These are phyloP conservation scores for Eugnorisma glareosa DNA, from an alignment of 2,888 invertebrate species.

Conservation along the genomic window DNA sequence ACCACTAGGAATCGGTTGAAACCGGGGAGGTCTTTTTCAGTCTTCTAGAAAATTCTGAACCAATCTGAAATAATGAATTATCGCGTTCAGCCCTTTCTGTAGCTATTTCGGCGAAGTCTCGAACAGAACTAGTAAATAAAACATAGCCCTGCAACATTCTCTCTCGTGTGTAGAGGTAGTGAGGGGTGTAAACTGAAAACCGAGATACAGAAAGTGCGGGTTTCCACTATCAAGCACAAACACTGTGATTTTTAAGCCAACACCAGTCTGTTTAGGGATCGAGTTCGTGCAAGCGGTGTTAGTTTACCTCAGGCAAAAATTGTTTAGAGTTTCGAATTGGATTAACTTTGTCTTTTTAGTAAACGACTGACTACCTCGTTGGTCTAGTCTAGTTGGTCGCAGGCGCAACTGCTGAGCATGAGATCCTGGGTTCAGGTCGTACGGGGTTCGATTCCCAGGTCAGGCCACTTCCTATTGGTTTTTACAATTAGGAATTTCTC, in stretches of 20 bases:
- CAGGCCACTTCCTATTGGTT: too few species aligned
- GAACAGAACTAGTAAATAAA: conserved; percentile 24
- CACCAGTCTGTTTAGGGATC: background rate
- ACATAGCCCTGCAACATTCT: conserved; percentile 13
- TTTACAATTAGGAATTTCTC: too few species aligned
- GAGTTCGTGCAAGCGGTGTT: conserved; percentile 17
- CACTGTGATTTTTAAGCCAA: conserved; percentile 42
- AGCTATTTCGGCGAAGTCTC: background rate
- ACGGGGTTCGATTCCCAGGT: too few species aligned
- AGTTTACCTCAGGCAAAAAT: conserved; percentile 3
- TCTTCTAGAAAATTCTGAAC: background rate
- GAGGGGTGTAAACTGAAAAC: conserved; percentile 9
- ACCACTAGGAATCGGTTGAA: too few species aligned
- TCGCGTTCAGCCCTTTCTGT: background rate
- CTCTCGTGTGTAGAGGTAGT: conserved; percentile 2
- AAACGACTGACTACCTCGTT: too few species aligned
- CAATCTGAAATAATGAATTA: background rate
- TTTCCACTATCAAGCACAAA: background rate
- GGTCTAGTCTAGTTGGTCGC: too few species aligned
- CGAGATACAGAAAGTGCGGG: conserved; percentile 15
- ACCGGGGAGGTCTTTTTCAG: background rate
- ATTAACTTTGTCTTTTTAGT: background rate
- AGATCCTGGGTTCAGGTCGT: too few species aligned
- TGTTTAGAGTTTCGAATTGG: background rate
- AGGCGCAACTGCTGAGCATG: too few species aligned